Conservation (phyloP, 2,797 vertebrate species). For the Cygnus olor region DNA sequence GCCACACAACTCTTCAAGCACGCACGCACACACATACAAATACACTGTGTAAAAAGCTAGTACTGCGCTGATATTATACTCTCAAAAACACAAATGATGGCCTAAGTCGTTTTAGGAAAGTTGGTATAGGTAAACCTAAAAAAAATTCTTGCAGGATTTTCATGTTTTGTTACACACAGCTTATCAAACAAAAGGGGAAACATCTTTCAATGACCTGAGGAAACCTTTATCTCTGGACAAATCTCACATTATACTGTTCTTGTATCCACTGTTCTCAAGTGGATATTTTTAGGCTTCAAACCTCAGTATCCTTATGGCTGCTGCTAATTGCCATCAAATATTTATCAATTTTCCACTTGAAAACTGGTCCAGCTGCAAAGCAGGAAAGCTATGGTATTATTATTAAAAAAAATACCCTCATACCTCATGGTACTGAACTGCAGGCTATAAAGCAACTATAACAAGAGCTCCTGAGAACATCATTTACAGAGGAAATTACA, state of each 20-base stretch:
- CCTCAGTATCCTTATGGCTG: not conserved
- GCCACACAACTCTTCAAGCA: not conserved
- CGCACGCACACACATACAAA: not conserved
- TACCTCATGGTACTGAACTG: not conserved
- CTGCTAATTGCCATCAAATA: conserved; percentile 59
- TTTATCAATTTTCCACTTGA: conserved; percentile 46
- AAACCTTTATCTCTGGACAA: not conserved
- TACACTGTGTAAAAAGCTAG: not conserved
- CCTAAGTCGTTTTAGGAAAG: not conserved
- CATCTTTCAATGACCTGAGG: not conserved
- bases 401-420: not conserved
- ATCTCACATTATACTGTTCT: not conserved
- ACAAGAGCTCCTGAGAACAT: not conserved
- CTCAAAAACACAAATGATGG: not conserved
- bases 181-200: not conserved
- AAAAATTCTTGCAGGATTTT: not conserved
- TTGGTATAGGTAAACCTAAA: not conserved
- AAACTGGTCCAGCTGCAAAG: conserved; percentile 35
- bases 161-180: not conserved
- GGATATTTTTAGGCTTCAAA: conserved; percentile 25
- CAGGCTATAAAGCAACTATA: not conserved
- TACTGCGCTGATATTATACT: not conserved
- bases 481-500: not conserved
- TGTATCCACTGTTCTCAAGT: not conserved
- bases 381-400: not conserved